Percentiles rank a stretch among this genome's conserved stretches.
Conservation (phyloP, 2,113 vertebrate genomes). For the Bubo bubo region DNA sequence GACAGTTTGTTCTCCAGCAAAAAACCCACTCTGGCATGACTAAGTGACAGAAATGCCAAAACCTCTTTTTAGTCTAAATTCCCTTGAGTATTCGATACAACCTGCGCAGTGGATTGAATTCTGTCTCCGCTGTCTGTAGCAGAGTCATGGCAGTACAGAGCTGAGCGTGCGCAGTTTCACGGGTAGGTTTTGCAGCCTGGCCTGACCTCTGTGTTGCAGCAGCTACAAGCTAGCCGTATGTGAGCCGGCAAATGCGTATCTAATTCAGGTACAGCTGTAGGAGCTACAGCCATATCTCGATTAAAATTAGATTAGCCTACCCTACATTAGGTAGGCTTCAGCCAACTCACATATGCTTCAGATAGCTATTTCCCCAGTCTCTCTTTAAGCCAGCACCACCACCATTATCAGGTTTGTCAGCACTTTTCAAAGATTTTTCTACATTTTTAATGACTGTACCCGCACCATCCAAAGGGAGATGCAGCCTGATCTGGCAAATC, state of each 20-base stretch:
- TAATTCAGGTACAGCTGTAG: constrained; percentile 28
- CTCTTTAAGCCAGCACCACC: not conserved
- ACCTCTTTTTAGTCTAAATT: not conserved
- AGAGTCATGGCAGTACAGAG: not conserved
- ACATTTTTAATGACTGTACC: not conserved
- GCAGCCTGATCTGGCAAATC: not conserved
- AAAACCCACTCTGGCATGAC: not conserved
- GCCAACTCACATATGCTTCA: constrained; percentile 16
- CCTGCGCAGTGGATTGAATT: not conserved
- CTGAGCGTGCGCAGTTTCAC: rapidly evolving
- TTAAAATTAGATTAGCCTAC: constrained; percentile 47
- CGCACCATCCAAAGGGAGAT: not conserved
- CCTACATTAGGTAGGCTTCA: constrained; percentile 1
- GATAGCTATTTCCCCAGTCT: not conserved
- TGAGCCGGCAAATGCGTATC: not conserved
- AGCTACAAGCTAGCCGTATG: not conserved
- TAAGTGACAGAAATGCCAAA: not conserved
- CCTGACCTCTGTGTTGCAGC: not conserved
- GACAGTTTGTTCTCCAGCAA: not conserved
- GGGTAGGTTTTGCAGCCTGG: not conserved
- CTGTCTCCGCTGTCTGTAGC: not conserved
- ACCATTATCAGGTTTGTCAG: not conserved
- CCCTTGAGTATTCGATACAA: not conserved
- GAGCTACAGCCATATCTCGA: not conserved
- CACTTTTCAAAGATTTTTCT: not conserved